phyloP scores from a whole-genome alignment of 2,113 vertebrate species.

The Poeciliopsis turrubarensis region DNA sequence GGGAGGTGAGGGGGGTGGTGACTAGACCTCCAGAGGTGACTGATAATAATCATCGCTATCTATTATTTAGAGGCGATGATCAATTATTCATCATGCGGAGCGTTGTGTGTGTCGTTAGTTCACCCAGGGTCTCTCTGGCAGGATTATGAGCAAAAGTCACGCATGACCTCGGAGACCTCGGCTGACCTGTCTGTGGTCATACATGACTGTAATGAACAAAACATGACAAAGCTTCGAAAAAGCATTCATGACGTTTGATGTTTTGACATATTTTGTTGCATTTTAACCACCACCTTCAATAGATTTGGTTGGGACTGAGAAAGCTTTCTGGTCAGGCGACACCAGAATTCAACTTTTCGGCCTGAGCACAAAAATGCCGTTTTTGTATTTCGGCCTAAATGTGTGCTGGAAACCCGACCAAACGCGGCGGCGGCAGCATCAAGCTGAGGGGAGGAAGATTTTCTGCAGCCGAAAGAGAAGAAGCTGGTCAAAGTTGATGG shows the following conservation, averaged over 20 bases:
- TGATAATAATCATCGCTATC: conserved; percentile 54
- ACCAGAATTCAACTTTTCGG: not conserved
- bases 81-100: conserved; percentile 65
- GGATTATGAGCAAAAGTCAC: conserved; percentile 38
- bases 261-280: not conserved
- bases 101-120: conserved; percentile 39
- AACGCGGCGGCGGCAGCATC: not conserved
- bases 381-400: not conserved
- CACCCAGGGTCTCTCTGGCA: conserved; percentile 14
- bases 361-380: too few relatives aligned
- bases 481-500: too few relatives aligned
- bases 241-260: not conserved
- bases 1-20: not conserved
- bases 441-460: too few relatives aligned
- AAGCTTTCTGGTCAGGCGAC: not conserved
- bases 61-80: conserved; percentile 72
- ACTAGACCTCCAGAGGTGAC: conserved; percentile 28
- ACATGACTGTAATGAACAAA: not conserved
- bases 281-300: not conserved
- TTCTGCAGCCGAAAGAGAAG: too few relatives aligned
- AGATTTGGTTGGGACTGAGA: not conserved
- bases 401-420: not conserved
- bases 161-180: conserved; percentile 1
- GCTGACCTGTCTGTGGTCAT: conserved; percentile 22
- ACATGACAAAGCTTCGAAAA: not conserved